These are phyloP conservation scores for Chondrosia reniformis DNA, from an alignment of 37 sponge, comb jelly and placozoan genomes.

Conservation along the genomic window DNA sequence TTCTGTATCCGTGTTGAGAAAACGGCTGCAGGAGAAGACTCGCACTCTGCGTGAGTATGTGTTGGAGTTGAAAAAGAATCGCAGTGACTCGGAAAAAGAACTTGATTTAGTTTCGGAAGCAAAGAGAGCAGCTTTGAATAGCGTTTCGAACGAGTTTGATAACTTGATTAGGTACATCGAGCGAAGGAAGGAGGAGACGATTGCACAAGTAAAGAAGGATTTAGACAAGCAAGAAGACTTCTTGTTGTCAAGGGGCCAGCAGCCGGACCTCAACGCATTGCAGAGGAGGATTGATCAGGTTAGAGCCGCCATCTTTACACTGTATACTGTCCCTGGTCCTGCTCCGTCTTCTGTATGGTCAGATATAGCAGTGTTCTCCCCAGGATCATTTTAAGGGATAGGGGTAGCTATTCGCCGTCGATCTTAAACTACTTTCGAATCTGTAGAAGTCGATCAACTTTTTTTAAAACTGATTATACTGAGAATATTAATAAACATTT, in stretches of 20 bases:
- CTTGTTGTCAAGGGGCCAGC: not conserved
- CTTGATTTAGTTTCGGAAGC: not conserved
- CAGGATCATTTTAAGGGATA: too few relatives aligned
- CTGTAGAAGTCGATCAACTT: too few relatives aligned
- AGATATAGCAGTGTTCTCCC: too few relatives aligned
- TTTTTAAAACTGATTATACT: too few relatives aligned
- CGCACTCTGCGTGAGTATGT: not conserved
- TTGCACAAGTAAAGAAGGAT: not conserved
- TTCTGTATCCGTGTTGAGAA: not conserved
- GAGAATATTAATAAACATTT: too few relatives aligned
- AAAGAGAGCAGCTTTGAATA: not conserved
- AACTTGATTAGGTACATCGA: not conserved
- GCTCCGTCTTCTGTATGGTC: too few relatives aligned
- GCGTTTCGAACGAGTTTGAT: not conserved
- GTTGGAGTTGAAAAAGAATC: too few relatives aligned
- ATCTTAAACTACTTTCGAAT: too few relatives aligned
- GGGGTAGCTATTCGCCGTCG: too few relatives aligned
- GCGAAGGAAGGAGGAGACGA: not conserved
- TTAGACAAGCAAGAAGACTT: not conserved
- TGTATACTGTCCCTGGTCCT: too few relatives aligned
- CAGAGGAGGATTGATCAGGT: not conserved
- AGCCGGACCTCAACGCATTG: not conserved
- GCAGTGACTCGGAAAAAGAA: too few relatives aligned
- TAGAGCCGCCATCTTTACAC: not conserved
- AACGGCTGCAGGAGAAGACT: conserved; percentile 6